Percentiles rank a stretch among this genome's conserved stretches.
These are phyloP conservation scores for Delia radicum DNA, from an alignment of 1,140 invertebrate genomes.

Conservation along the genomic window DNA sequence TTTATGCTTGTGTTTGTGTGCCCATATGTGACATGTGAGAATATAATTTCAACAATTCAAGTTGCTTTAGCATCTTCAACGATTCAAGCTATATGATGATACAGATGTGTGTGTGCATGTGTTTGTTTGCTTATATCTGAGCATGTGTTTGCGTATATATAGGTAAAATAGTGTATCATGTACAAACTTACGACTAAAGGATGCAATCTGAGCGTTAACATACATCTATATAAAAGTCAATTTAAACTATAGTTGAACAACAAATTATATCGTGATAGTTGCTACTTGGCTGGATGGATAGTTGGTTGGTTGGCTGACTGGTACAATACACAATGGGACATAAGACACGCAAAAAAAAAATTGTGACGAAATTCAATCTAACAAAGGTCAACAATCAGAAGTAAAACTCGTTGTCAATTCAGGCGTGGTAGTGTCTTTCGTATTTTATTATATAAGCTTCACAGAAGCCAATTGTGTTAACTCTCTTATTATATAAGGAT, in stretches of 20 bases:
- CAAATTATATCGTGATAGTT: slow-evolving; percentile 6
- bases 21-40: background rate
- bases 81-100: background rate
- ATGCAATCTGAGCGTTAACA: background rate
- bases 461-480: too few species aligned
- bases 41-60: slow-evolving; percentile 13
- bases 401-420: too few species aligned
- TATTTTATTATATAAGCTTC: too few species aligned
- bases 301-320: background rate
- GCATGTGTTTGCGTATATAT: background rate
- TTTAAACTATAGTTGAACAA: slow-evolving; percentile 14
- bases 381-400: too few species aligned
- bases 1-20: background rate
- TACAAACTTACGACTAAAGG: background rate
- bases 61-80: background rate
- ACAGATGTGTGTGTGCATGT: background rate
- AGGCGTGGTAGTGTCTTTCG: too few species aligned
- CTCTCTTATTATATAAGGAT: too few species aligned
- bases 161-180: background rate
- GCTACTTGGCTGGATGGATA: background rate
- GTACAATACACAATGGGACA: too few species aligned
- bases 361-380: too few species aligned
- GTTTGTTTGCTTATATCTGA: background rate
- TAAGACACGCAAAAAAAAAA: too few species aligned
- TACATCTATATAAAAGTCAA: slow-evolving; percentile 4